Evolutionary conservation across 2,113 vertebrate species (phyloP), one percentile per base, ranked within the genome.

Genomic region (Orientallactaga bullata): DNA sequence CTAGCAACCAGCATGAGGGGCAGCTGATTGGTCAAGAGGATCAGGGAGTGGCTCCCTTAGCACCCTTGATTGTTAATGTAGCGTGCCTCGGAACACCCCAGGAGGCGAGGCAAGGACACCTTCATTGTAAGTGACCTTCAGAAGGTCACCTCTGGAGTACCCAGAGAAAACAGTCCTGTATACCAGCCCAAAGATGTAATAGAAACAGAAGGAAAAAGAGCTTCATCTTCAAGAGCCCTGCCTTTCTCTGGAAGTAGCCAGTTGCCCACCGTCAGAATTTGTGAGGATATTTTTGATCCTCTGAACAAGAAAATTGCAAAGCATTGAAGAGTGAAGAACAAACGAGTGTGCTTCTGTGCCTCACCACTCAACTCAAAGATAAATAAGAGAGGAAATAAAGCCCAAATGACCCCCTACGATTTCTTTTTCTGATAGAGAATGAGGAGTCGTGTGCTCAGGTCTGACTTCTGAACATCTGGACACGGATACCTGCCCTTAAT

Each of bases 291-390:
- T 84, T 85, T 37, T 60, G 8, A 42, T 84, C 80, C 80, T 42
- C 35, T 81, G 24, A 42, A 18, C 3, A 13, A 68, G 76, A 73
- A 65, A 76, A 35, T 47, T 26, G 11, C 68, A 66, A 37, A 87
- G 55, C 66, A 6, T 17, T 37, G 26, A 60, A 47, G 71, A 61
- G 39, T 66, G 65, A 89, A 73, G 71, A 87, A 17, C 83, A 73
- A 81, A 89, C 88, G 83, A 32, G 5, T 30, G 58, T 65, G 39
- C 92, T 55, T 37, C 13, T 26, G 15, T 81, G 73, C 35, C 47
- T 92, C 35, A 35, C 83, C 58, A 24, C 65, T 47, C 81, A 81
- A 10, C 71, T 51, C 90, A 35, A 73, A 91, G 93, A 87, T 42
- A 11, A 4, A 87, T 42, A 11, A 4, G 24, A 30, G 15, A 1